Evolutionary conservation across 2,888 invertebrate genomes (phyloP).

Genomic region (Dasysyrphus albostriatus): DNA sequence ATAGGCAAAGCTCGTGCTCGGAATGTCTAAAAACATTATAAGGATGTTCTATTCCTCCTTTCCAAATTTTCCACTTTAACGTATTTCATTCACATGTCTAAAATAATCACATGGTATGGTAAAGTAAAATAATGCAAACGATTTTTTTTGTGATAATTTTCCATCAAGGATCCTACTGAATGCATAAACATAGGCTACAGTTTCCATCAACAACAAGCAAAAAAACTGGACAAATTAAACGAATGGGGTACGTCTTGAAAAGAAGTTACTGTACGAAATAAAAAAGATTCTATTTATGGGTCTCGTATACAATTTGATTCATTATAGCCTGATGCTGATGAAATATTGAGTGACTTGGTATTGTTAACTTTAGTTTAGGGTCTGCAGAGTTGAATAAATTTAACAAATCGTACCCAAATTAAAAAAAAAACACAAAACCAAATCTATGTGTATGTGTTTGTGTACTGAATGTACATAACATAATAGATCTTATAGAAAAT

Average conservation of each 20-base stretch:
- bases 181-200: constrained; percentile 9
- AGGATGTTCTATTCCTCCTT: background rate
- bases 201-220: constrained; percentile 4
- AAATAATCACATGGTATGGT: constrained; percentile 28
- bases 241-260: constrained; percentile 20
- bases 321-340: constrained; percentile 3
- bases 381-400: constrained; percentile 13
- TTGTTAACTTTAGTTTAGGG: background rate
- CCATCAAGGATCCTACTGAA: constrained; percentile 25
- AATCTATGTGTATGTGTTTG: background rate
- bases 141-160: constrained; percentile 26
- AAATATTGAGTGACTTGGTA: constrained; percentile 5
- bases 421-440: background rate
- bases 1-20: constrained; percentile 28
- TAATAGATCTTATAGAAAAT: background rate
- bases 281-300: constrained; percentile 5
- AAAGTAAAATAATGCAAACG: constrained; percentile 20
- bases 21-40: constrained; percentile 23
- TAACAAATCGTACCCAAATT: constrained; percentile 7
- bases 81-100: constrained; percentile 38
- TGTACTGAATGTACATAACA: background rate
- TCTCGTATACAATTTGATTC: constrained; percentile 20
- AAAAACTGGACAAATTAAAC: constrained; percentile 19
- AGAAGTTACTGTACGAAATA: background rate
- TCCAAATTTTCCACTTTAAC: constrained; percentile 17